These are phyloP conservation scores for Podiceps cristatus DNA, from an alignment of 2,113 vertebrate species.

Conservation along the genomic window DNA sequence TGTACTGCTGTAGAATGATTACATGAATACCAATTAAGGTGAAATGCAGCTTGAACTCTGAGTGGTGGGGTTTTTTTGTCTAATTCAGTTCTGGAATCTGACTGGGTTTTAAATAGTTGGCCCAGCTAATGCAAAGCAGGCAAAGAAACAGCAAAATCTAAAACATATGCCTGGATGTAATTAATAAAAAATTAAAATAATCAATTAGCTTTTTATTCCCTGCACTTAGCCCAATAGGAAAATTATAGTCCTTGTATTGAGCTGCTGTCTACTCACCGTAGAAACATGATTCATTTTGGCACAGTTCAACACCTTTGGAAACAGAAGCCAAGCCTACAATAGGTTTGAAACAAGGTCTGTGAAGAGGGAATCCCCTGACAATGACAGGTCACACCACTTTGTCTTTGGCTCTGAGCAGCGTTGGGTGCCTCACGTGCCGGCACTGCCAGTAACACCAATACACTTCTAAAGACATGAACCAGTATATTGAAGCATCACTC, in stretches of 20 bases:
- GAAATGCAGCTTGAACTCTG: not conserved
- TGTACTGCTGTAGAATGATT: not conserved
- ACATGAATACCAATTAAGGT: not conserved
- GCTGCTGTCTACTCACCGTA: not conserved
- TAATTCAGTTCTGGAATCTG: not conserved
- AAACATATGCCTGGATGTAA: not conserved
- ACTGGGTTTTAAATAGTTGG: not conserved
- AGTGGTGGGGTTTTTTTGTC: not conserved
- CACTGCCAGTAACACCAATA: not conserved
- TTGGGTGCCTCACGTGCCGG: not conserved
- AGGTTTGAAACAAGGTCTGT: not conserved
- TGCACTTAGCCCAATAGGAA: not conserved
- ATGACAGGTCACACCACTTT: not conserved
- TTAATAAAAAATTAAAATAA: not conserved
- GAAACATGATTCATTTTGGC: not conserved
- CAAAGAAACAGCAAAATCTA: not conserved
- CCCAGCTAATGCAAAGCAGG: not conserved
- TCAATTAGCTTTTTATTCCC: not conserved
- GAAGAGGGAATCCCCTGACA: not conserved
- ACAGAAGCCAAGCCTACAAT: not conserved
- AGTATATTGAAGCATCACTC: not conserved
- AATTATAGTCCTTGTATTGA: not conserved
- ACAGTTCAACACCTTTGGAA: not conserved
- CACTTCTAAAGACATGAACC: not conserved
- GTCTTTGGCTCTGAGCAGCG: not conserved